Conservation (phyloP, 2,113 vertebrate genomes). For the Oreotrochilus melanogaster region DNA sequence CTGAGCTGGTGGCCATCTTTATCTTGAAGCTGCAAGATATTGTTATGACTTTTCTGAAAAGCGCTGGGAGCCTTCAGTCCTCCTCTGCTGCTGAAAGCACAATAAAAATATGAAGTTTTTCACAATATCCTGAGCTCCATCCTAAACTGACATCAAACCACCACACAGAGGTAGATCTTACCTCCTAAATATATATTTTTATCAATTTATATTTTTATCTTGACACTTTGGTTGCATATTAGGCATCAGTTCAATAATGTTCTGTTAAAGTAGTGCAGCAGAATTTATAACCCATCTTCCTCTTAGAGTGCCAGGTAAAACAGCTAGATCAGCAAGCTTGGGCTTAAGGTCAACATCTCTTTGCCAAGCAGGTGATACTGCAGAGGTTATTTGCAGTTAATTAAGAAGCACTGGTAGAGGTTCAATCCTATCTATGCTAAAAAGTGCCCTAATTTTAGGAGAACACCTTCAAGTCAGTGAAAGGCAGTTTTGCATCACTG, state of each 20-base stretch:
- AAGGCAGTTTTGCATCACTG: not conserved
- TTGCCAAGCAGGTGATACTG: conserved; percentile 47
- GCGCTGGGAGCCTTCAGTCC: not conserved
- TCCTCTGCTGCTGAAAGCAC: not conserved
- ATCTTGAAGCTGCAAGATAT: not conserved
- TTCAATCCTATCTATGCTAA: not conserved
- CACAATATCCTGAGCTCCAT: not conserved
- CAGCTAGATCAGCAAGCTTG: conserved; percentile 38
- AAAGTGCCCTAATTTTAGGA: not conserved
- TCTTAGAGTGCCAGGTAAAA: conserved; percentile 28
- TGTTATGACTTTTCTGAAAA: not conserved
- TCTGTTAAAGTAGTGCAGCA: conserved; percentile 27
- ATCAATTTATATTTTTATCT: not conserved
- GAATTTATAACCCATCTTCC: conserved; percentile 39
- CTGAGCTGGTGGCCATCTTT: not conserved
- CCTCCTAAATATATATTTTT: not conserved
- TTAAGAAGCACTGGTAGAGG: not conserved
- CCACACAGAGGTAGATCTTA: not conserved
- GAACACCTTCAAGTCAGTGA: not conserved
- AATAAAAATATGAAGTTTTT: not conserved
- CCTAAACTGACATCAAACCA: accelerated
- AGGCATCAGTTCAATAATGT: conserved; percentile 5
- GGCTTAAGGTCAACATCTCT: conserved; percentile 50
- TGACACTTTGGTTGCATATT: not conserved
- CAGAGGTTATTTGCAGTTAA: conserved; percentile 9